Evolutionary conservation across 2,888 invertebrate species (phyloP).

Genomic region (Nasonia oneida): DNA sequence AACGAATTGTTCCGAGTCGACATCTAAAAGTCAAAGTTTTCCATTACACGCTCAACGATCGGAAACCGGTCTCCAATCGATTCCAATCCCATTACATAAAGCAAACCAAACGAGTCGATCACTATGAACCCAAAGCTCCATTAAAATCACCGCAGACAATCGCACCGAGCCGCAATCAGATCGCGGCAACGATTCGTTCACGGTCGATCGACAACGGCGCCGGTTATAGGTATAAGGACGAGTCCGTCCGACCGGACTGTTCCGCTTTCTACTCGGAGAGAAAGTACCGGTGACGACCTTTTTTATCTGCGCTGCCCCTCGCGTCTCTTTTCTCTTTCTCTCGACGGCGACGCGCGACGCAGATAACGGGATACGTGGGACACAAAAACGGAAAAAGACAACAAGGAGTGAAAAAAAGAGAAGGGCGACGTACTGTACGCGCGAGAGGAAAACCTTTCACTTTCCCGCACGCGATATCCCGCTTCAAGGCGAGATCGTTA

Average conservation of each 20-base stretch:
- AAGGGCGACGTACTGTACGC: background rate
- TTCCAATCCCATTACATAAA: background rate
- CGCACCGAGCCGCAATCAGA: background rate
- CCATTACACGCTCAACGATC: background rate
- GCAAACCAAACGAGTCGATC: background rate
- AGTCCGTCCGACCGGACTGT: constrained; percentile 35
- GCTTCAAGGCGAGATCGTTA: background rate
- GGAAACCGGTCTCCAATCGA: background rate
- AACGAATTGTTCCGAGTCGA: too few relatives aligned
- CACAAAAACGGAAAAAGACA: background rate
- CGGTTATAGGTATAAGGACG: too few relatives aligned
- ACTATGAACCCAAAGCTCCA: background rate
- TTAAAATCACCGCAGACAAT: background rate
- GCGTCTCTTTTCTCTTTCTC: constrained; percentile 6
- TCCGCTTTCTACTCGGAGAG: constrained; percentile 64
- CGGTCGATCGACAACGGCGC: constrained; percentile 11
- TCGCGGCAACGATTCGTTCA: background rate
- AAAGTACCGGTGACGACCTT: constrained; percentile 50
- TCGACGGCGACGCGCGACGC: background rate
- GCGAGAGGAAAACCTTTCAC: constrained; percentile 54
- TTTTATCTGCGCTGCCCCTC: constrained; percentile 24
- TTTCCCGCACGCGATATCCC: constrained; percentile 16
- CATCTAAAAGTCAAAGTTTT: background rate
- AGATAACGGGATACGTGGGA: constrained; percentile 21
- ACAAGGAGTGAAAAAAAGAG: background rate